Conservation (phyloP, 2,797 vertebrate species). For the Micromesistius poutassou region DNA sequence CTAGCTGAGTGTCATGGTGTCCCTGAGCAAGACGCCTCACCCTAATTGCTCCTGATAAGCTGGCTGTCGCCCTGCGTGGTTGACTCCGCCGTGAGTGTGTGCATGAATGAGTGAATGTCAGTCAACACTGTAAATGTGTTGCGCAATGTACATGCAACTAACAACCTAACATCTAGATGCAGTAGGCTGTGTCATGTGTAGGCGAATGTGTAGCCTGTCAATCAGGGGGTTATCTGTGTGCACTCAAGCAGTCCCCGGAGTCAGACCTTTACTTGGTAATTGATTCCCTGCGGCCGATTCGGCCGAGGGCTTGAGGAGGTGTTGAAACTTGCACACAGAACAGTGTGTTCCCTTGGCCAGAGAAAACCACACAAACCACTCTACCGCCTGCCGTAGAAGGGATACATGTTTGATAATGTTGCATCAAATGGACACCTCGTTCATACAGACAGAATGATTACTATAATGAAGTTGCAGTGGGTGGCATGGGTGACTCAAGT, state of each 20-base stretch:
- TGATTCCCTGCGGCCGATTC: constrained; percentile 44
- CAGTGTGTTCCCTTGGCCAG: constrained; percentile 3
- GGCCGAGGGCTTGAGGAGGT: constrained; percentile 20
- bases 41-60: no score
- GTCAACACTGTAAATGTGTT: no score
- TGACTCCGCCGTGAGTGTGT: no score
- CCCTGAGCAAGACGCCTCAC: no score
- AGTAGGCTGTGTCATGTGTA: constrained; percentile 27
- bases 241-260: constrained; percentile 42
- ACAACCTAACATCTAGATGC: not conserved
- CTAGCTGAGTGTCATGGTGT: no score
- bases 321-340: constrained; percentile 21
- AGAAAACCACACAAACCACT: not conserved
- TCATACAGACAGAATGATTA: not conserved
- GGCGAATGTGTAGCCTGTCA: constrained; percentile 46
- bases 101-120: no score
- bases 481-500: not conserved
- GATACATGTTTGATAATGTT: not conserved
- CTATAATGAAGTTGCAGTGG: not conserved
- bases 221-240: constrained; percentile 47
- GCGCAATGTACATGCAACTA: constrained; percentile 13
- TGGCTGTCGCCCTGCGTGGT: no score
- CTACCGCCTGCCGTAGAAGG: not conserved
- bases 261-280: constrained; percentile 49
- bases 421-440: constrained; percentile 13